Evolutionary conservation across 1,140 invertebrate species (phyloP).

Genomic region (Drosophila busckii): DNA sequence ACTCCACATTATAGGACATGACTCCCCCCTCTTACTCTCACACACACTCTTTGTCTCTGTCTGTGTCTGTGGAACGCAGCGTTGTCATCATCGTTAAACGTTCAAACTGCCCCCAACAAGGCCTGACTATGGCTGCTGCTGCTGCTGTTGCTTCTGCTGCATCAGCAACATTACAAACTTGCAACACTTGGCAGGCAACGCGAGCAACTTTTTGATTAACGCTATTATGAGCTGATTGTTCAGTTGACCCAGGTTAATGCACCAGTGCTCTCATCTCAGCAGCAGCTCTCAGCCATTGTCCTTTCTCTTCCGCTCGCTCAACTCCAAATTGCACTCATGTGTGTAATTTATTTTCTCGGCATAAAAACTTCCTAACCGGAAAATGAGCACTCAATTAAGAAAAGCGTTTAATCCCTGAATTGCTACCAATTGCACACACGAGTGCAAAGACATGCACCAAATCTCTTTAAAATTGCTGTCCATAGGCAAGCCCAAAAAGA

Average conservation of each 20-base stretch:
- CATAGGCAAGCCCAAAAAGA: no score
- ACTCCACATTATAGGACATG: constrained; percentile 19
- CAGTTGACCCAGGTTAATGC: constrained; percentile 65
- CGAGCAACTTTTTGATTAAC: constrained; percentile 73
- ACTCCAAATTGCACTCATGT: constrained; percentile 73
- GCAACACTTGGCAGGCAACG: constrained; percentile 33
- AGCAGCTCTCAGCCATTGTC: constrained; percentile 24
- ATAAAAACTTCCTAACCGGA: constrained; percentile 77
- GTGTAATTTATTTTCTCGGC: constrained; percentile 76
- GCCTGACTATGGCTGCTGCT: constrained; percentile 18
- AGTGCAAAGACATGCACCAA: constrained; percentile 14
- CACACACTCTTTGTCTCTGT: background rate
- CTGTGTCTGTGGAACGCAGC: constrained; percentile 18
- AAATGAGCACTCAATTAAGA: constrained; percentile 77
- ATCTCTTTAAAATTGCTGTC: no score
- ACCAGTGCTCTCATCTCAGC: constrained; percentile 18
- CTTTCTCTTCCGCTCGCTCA: constrained; percentile 17
- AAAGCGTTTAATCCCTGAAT: constrained; percentile 71
- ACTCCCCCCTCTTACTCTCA: no score
- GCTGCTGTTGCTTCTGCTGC: constrained; percentile 8
- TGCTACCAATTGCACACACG: constrained; percentile 60
- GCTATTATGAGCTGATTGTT: constrained; percentile 73
- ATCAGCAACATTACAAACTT: constrained; percentile 27
- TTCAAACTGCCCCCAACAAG: constrained; percentile 44
- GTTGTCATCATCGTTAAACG: constrained; percentile 50